Evolutionary conservation across 2,113 vertebrate genomes (phyloP).

Genomic region (Bujurquina vittata): DNA sequence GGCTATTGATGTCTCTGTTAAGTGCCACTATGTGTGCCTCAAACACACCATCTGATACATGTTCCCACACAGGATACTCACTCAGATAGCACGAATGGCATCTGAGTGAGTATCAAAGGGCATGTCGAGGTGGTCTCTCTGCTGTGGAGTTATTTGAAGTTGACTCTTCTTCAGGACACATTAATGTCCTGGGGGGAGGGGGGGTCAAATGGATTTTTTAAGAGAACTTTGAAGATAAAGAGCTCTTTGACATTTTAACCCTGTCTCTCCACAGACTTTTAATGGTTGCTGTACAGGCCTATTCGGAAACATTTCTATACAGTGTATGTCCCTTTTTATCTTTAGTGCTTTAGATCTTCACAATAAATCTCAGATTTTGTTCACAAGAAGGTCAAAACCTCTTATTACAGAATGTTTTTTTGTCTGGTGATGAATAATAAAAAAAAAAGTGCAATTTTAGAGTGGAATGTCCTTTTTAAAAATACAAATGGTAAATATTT

Average conservation of each 20-base stretch:
- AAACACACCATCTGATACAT: conserved; percentile 28
- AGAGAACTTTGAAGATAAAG: conserved; percentile 42
- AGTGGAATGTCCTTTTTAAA: conserved; percentile 21
- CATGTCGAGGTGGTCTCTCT: conserved; percentile 22
- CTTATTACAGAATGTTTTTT: neutral
- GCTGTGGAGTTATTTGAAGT: conserved; percentile 41
- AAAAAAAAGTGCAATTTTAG: neutral
- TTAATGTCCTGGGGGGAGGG: conserved; percentile 43
- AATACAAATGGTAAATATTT: conserved; percentile 50
- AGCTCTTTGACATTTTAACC: conserved; percentile 20
- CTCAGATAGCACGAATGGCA: conserved; percentile 22
- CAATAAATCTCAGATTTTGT: conserved; percentile 18
- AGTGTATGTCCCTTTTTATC: conserved; percentile 10
- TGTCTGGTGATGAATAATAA: neutral
- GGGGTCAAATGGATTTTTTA: conserved; percentile 24
- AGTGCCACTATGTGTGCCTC: conserved; percentile 37
- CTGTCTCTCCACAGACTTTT: conserved; percentile 13
- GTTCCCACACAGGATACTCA: conserved; percentile 39
- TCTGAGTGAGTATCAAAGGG: conserved; percentile 54
- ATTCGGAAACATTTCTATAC: neutral
- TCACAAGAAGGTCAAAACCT: neutral
- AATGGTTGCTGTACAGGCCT: neutral
- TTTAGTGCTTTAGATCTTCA: conserved; percentile 33
- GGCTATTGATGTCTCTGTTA: conserved; percentile 54
- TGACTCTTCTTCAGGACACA: neutral